These are phyloP conservation scores for Sisyra terminalis DNA, from an alignment of 2,888 invertebrate species.

Conservation along the genomic window DNA sequence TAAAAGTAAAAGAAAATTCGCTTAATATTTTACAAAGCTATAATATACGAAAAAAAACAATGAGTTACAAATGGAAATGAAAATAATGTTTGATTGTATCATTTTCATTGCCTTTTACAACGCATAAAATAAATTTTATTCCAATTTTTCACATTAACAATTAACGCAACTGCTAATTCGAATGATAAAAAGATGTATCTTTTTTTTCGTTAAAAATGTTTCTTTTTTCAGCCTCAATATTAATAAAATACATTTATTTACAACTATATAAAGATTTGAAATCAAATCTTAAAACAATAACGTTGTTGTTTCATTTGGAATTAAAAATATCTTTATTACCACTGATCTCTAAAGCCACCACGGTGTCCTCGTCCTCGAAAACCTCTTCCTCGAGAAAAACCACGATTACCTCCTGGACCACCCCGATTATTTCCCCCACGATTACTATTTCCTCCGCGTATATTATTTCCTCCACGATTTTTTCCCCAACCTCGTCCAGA, in stretches of 20 bases:
- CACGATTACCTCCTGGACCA: slow-evolving; percentile 17
- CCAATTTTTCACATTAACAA: too few relatives aligned
- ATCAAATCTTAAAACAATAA: not conserved
- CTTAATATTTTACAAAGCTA: too few relatives aligned
- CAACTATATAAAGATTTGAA: not conserved
- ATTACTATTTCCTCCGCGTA: slow-evolving; percentile 25
- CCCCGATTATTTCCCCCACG: slow-evolving; percentile 13
- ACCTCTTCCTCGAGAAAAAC: slow-evolving; percentile 17
- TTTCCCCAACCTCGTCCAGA: slow-evolving; percentile 15
- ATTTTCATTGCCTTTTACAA: too few relatives aligned
- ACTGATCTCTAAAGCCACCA: slow-evolving; percentile 15
- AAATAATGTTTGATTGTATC: too few relatives aligned
- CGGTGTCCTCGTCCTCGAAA: slow-evolving; percentile 22
- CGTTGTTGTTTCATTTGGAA: not conserved
- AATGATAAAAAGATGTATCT: too few relatives aligned
- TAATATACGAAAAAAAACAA: too few relatives aligned
- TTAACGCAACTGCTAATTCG: too few relatives aligned
- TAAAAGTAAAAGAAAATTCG: too few relatives aligned
- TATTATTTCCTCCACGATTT: slow-evolving; percentile 14
- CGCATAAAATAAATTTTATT: too few relatives aligned
- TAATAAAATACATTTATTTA: not conserved
- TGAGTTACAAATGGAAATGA: too few relatives aligned
- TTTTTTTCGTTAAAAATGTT: too few relatives aligned
- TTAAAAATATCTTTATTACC: slow-evolving; percentile 1
- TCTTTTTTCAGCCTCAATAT: too few relatives aligned